phyloP scores from a whole-genome alignment of 2,113 vertebrate species.

The Tylochromis polylepis region DNA sequence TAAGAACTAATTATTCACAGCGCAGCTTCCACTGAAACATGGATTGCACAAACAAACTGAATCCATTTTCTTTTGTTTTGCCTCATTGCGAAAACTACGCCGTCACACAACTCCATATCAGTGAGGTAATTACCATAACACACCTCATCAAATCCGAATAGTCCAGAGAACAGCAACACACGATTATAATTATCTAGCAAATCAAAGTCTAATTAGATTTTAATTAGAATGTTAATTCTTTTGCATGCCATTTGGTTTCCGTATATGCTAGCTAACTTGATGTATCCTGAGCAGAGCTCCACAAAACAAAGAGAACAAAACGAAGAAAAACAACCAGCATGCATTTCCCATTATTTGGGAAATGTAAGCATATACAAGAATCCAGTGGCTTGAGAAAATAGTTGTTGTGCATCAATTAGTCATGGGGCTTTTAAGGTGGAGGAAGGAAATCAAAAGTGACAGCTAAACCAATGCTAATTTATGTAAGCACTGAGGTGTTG shows the following conservation, averaged over 20 bases:
- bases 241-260: constrained; percentile 52
- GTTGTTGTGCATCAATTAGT: constrained; percentile 48
- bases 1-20: not conserved
- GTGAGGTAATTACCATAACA: constrained; percentile 56
- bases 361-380: constrained; percentile 21
- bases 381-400: constrained; percentile 44
- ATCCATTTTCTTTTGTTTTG: constrained; percentile 29
- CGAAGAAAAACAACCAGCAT: constrained; percentile 18
- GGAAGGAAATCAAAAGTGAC: constrained; percentile 65
- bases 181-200: constrained; percentile 64
- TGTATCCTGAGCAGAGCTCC: constrained; percentile 40
- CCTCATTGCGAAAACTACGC: not conserved
- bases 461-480: constrained; percentile 66
- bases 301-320: constrained; percentile 21
- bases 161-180: constrained; percentile 56
- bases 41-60: not conserved
- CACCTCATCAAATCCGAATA: constrained; percentile 67
- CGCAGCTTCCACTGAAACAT: not conserved
- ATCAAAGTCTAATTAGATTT: constrained; percentile 68
- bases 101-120: constrained; percentile 49
- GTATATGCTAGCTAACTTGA: constrained; percentile 26
- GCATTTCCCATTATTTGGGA: constrained; percentile 28
- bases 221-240: constrained; percentile 72
- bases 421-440: constrained; percentile 41
- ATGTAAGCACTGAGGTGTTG: constrained; percentile 52